Evolutionary conservation across 2,888 invertebrate species (phyloP).

Genomic region (Tryphoninae sp.): DNA sequence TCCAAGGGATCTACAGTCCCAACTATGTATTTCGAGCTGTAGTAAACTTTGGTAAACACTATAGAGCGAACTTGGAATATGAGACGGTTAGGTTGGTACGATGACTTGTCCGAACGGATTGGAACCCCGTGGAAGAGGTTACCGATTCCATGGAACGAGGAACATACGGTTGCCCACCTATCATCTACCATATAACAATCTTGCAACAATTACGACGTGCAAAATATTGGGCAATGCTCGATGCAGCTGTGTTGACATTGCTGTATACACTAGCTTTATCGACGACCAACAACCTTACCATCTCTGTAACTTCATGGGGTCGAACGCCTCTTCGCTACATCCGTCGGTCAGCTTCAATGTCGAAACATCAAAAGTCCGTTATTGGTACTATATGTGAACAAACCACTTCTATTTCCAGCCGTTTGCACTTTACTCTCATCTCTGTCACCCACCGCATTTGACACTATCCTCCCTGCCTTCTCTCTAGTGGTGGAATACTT

Average conservation of each 20-base stretch:
- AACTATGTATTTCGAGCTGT: slow-evolving; percentile 38
- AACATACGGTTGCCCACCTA: slow-evolving; percentile 22
- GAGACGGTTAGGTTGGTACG: slow-evolving; percentile 43
- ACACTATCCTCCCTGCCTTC: neutral
- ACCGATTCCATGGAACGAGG: slow-evolving; percentile 17
- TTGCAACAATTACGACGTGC: slow-evolving; percentile 12
- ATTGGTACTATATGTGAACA: slow-evolving; percentile 43
- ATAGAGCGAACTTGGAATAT: slow-evolving; percentile 32
- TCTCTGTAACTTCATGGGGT: slow-evolving; percentile 16
- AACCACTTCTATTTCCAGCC: slow-evolving; percentile 49
- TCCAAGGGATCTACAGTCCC: slow-evolving; percentile 16
- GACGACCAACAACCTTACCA: slow-evolving; percentile 18
- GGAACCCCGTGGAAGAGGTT: slow-evolving; percentile 5
- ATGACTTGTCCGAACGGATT: slow-evolving; percentile 30
- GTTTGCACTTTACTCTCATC: slow-evolving; percentile 42
- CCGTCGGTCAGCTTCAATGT: slow-evolving; percentile 4
- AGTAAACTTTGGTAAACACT: slow-evolving; percentile 50
- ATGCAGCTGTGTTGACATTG: neutral
- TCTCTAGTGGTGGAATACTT: slow-evolving; percentile 30
- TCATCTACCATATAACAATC: slow-evolving; percentile 6
- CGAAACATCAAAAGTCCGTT: slow-evolving; percentile 15
- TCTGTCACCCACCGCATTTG: neutral
- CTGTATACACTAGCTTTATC: slow-evolving; percentile 6
- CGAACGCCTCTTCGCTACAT: slow-evolving; percentile 21
- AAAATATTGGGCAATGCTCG: neutral